A percentile compares a stretch with the other conserved stretches of the same genome.
phyloP scores from a whole-genome alignment of 2,797 vertebrate genomes.

The Phyllotis vaccarum region DNA sequence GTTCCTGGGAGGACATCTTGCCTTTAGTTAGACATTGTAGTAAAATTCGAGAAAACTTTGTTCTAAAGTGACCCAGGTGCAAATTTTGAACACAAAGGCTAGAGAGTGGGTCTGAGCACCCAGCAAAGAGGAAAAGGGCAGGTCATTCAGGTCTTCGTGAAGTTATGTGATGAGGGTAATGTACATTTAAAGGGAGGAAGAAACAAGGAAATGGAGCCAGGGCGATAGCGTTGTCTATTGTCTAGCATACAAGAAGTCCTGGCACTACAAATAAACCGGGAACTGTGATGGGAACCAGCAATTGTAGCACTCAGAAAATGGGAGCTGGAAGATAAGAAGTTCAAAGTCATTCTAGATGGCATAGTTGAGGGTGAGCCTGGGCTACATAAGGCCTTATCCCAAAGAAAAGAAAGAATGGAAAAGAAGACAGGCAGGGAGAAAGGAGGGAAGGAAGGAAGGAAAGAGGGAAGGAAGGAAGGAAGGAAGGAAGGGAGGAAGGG shows the following conservation, averaged over 20 bases:
- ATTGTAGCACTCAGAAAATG: no score
- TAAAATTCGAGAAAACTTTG: not conserved
- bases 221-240: not conserved
- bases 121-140: not conserved
- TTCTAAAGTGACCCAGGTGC: not conserved
- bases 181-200: not conserved
- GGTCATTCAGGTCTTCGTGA: not conserved
- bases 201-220: not conserved
- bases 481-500: not conserved
- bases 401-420: not conserved
- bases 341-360: not conserved
- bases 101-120: not conserved
- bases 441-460: not conserved
- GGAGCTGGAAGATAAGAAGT: not conserved
- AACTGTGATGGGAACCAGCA: not conserved
- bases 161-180: not conserved
- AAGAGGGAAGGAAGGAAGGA: not conserved
- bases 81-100: not conserved
- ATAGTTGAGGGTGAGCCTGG: not conserved
- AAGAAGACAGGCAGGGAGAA: not conserved
- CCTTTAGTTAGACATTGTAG: not conserved
- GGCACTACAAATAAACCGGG: not conserved
- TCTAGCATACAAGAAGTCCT: not conserved
- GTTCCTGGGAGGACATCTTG: not conserved
- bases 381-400: not conserved